phyloP scores from a whole-genome alignment of 2,888 invertebrate species.

The Gryllus longicercus region DNA sequence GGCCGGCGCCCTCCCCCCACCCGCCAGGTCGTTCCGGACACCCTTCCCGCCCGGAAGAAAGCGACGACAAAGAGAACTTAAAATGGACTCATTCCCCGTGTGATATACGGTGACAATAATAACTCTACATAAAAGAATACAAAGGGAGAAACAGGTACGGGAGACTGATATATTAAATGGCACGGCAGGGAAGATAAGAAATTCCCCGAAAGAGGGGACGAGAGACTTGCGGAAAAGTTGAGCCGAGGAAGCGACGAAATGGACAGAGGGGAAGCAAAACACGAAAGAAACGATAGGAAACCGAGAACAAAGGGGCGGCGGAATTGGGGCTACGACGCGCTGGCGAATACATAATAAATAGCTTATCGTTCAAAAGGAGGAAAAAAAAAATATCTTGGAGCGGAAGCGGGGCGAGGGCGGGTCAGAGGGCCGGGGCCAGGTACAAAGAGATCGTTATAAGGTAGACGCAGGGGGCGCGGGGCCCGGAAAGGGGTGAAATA shows the following conservation, averaged over 20 bases:
- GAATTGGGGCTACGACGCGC: too few relatives aligned
- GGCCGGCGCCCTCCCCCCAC: not conserved
- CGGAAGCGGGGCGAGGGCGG: too few relatives aligned
- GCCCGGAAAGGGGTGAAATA: too few relatives aligned
- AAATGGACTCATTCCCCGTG: not conserved
- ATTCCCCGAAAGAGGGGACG: not conserved
- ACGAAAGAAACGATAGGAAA: too few relatives aligned
- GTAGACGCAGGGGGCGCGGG: too few relatives aligned
- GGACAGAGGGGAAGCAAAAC: too few relatives aligned
- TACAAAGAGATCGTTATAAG: too few relatives aligned
- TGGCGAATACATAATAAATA: too few relatives aligned
- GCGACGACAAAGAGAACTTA: not conserved
- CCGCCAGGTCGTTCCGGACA: not conserved
- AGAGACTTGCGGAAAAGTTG: not conserved
- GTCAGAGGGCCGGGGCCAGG: too few relatives aligned
- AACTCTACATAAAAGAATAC: conserved; percentile 10
- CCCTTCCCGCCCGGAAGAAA: not conserved
- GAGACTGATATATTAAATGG: not conserved
- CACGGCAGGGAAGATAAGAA: not conserved
- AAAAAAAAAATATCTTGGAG: too few relatives aligned
- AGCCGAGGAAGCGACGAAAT: not conserved
- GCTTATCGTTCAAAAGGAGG: too few relatives aligned
- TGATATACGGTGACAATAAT: conserved; percentile 17
- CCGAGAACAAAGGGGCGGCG: too few relatives aligned
- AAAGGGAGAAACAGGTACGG: not conserved